Base-by-base conservation (phyloP, 2,113 vertebrate species). In the Arvicanthis niloticus region DNA sequence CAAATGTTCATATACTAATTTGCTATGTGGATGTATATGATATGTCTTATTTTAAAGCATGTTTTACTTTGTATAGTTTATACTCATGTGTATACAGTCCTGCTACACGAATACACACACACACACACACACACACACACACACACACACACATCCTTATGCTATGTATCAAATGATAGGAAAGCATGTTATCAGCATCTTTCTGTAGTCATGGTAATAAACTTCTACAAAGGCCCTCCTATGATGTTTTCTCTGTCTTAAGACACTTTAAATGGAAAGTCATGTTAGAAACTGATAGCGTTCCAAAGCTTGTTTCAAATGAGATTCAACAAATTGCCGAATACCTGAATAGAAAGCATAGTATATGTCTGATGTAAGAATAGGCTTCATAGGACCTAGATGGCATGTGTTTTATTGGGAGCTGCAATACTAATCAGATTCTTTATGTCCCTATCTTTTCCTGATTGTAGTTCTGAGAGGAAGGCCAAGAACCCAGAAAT, bases 331-430 rank as follows among this genome's bases (percentile, higher is more conserved):
- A 93, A 87, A 81, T 45, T 9, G 56, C 76, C n/a, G 90, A 91
- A 91, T 80, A 96, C n/a, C 51, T 62, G 37, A 91, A 88, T 86
- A 92, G n/a, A 95, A 96, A 92, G 84, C 70, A n/a, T 24, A 88
- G 10, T 88, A 19, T 42, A 76, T 31, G 11, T 78, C 70, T 95
- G 90, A 56, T 29, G 65, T 65, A 53, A 89, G 60, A 42, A 85
- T 60, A 75, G 67, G 51, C 62, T 93, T 77, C 2, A 8, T 13
- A 24, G 13, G n/a, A 26, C 7, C 21, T 3, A 16, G 4, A n/a
- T 65, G 34, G 58, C 88, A 45, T 3, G 13, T 17, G 70, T 40
- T 13, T 7, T 17, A 40, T 2, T 89, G 75, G 80, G 95, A 95
- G 94, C 17, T 1, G 26, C 76, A 78, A 34, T 73, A 48, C 48